Percentiles rank a stretch among this genome's conserved stretches.
These are phyloP conservation scores for Tetragonula carbonaria DNA, from an alignment of 2,888 invertebrate genomes.

Conservation along the genomic window DNA sequence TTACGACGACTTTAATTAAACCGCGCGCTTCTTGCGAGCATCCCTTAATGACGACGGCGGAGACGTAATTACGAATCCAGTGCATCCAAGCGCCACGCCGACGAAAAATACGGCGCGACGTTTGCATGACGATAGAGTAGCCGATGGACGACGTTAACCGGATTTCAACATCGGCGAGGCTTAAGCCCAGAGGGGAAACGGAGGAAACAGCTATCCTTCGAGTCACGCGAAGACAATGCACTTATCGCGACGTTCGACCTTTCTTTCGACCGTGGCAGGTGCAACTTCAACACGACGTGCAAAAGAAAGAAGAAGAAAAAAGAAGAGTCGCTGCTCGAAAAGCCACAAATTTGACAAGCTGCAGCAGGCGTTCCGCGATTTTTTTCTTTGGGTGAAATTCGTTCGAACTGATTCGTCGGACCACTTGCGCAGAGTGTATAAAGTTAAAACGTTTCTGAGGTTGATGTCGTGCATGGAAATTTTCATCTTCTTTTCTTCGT, in stretches of 20 bases:
- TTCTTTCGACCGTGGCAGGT: not conserved
- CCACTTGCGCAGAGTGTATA: too few relatives aligned
- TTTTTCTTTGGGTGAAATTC: too few relatives aligned
- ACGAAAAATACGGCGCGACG: conserved; percentile 38
- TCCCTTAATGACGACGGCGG: conserved; percentile 50
- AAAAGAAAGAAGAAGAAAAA: too few relatives aligned
- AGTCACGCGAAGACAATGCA: not conserved
- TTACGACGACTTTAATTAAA: conserved; percentile 67
- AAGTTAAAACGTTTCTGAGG: too few relatives aligned
- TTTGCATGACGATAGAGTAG: conserved; percentile 52
- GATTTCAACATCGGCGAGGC: conserved; percentile 31
- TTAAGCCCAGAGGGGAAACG: not conserved
- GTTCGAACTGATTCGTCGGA: too few relatives aligned
- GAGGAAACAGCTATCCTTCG: not conserved
- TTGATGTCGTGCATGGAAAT: too few relatives aligned
- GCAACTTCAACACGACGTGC: not conserved
- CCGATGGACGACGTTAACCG: conserved; percentile 27
- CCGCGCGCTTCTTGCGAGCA: conserved; percentile 35
- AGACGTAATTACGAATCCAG: conserved; percentile 54
- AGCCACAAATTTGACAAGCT: not conserved
- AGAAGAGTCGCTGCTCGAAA: not conserved
- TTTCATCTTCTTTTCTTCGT: too few relatives aligned
- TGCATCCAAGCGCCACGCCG: not conserved
- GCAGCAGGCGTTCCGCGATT: not conserved
- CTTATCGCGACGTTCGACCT: not conserved